Evolutionary conservation across 2,888 invertebrate genomes (phyloP), one percentile per base, ranked within the genome.

Genomic region (Seira sanloemensis): DNA sequence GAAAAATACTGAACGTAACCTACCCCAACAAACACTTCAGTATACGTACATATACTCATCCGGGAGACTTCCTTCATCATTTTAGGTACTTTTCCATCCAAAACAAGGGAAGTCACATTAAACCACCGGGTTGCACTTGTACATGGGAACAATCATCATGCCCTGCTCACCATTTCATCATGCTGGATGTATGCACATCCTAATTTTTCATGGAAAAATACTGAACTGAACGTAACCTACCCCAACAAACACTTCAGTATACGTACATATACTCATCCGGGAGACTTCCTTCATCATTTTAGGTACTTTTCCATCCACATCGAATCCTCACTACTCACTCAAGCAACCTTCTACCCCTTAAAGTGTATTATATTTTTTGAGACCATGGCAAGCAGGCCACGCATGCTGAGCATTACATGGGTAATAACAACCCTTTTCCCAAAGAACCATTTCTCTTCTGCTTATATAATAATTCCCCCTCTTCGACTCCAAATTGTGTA

Each of bases 341-440:
- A 50, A 50, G 5, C 37, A 74, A 75, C 80, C 75, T 75, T 75
- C 80, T 80, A 75, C 80, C 80, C 80, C 80, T 73, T 24, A 37
- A 71, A 18, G 73, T 7, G 37, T 18, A 50, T 50, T 50, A 72
- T 54, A 68, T 74, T 74, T 25, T 7, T 2, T 75, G 26, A n/a
- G n/a, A n/a, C n/a, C n/a, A n/a, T 2, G n/a, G 50, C 16, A 50
- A 50, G 12, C 50, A 50, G 12, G 50, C 50, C 16, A 1, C n/a
- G 50, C 50, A 50, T 50, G 50, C n/a, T 50, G 50, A 50, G 2
- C 50, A 50, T 16, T 50, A 50, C 50, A 50, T 50, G 12, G 65
- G 75, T 58, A 81, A 76, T 68, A 81, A 54, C 81, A 81, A 81
- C 81, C 81, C 81, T 81, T 81, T 81, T 78, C 1, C 16, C n/a